Percentiles rank a stretch among this genome's conserved stretches.
Evolutionary conservation across 2,797 vertebrate genomes (phyloP).

Genomic region (Erpetoichthys calabaricus): DNA sequence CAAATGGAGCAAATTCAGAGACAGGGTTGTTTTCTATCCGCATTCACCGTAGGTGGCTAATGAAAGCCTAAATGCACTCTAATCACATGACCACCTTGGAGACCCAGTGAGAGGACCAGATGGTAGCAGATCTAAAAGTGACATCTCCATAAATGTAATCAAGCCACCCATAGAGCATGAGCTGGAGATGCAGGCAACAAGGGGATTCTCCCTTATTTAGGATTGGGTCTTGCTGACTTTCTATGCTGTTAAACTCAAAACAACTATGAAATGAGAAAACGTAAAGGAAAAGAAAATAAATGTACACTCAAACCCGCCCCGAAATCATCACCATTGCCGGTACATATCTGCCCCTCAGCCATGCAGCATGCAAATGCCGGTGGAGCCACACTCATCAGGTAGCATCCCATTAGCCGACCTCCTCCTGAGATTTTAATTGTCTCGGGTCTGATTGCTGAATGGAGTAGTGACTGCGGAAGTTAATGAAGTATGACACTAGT

Average conservation of each 20-base stretch:
- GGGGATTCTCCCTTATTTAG: slow-evolving; percentile 13
- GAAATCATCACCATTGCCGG: no score
- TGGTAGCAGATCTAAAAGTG: slow-evolving; percentile 32
- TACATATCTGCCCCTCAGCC: no score
- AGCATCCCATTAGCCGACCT: slow-evolving; percentile 27
- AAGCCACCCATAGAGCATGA: slow-evolving; percentile 16
- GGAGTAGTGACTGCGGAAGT: slow-evolving; percentile 24
- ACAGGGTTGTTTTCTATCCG: not conserved
- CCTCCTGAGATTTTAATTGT: slow-evolving; percentile 24
- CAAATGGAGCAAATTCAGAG: not conserved
- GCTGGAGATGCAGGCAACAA: slow-evolving; percentile 25
- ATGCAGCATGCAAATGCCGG: no score
- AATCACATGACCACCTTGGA: slow-evolving; percentile 23
- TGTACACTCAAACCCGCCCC: no score
- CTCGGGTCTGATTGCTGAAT: slow-evolving; percentile 32
- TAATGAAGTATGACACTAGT: slow-evolving; percentile 39
- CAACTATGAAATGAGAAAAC: slow-evolving; percentile 11
- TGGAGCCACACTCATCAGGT: slow-evolving; percentile 13
- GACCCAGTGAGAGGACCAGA: slow-evolving; percentile 32
- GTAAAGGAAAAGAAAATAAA: no score
- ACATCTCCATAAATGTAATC: slow-evolving; percentile 34
- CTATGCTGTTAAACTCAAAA: not conserved
- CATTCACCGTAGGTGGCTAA: slow-evolving; percentile 19
- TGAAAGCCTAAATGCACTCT: slow-evolving; percentile 22
- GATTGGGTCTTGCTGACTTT: no score